These are phyloP conservation scores for Lamellibrachia luymesi DNA, from an alignment of 1,140 invertebrate genomes.

Conservation along the genomic window DNA sequence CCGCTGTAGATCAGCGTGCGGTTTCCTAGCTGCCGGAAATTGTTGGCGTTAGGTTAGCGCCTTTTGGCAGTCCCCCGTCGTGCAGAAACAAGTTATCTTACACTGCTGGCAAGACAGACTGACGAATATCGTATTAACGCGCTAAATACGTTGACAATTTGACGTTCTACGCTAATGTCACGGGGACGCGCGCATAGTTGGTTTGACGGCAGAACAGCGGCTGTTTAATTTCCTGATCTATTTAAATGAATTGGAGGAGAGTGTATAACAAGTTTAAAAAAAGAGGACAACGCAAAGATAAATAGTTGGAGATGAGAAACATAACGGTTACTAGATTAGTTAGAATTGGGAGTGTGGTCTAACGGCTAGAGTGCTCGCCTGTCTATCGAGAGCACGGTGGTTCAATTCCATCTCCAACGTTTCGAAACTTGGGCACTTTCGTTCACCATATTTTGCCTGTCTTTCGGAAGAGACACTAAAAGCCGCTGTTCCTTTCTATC, in stretches of 20 bases:
- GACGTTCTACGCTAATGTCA: background rate
- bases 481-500: no score
- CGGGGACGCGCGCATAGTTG: background rate
- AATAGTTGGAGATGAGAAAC: no score
- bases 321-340: no score
- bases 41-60: background rate
- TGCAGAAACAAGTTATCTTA: background rate
- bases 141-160: background rate
- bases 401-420: no score
- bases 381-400: no score
- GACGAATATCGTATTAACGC: background rate
- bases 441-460: no score
- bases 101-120: background rate
- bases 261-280: background rate
- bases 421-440: no score
- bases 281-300: no score
- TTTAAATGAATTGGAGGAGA: background rate
- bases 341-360: no score
- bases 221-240: background rate
- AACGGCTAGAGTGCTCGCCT: no score
- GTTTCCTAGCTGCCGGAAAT: background rate
- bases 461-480: no score
- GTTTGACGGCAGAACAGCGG: background rate
- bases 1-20: background rate
- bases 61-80: background rate